Evolutionary conservation across 2,888 invertebrate genomes (phyloP).

Genomic region (Cataglyphis altisquamis): DNA sequence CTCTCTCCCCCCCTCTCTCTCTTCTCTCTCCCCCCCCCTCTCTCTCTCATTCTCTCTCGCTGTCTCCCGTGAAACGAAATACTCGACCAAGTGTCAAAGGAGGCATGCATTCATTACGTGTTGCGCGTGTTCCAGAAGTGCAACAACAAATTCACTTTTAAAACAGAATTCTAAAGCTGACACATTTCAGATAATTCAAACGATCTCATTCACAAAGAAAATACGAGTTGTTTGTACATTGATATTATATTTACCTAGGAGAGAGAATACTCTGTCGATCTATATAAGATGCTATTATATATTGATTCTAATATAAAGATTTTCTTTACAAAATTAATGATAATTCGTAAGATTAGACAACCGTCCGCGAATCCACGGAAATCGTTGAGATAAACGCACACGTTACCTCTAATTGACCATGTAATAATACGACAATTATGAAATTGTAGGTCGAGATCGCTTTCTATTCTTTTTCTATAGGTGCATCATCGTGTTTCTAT

Average conservation of each 20-base stretch:
- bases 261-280: background rate
- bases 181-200: background rate
- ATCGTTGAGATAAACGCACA: conserved; percentile 45
- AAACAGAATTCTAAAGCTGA: background rate
- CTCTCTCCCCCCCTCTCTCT: no score
- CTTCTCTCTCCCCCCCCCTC: no score
- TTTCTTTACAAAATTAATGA: background rate
- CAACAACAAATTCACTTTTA: background rate
- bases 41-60: background rate
- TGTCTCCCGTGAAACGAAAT: background rate
- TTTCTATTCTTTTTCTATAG: conserved; percentile 53
- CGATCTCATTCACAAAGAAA: background rate
- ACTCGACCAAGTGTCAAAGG: background rate
- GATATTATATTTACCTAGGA: background rate
- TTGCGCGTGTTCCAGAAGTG: background rate
- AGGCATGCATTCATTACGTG: background rate
- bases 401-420: conserved; percentile 40
- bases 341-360: conserved; percentile 47
- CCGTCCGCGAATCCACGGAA: conserved; percentile 31
- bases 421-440: conserved; percentile 56
- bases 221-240: background rate
- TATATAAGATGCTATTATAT: background rate
- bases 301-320: background rate
- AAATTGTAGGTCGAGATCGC: conserved; percentile 56
- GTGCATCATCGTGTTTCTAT: background rate